These are phyloP conservation scores for Ara ararauna DNA, from an alignment of 2,797 vertebrate genomes.

Conservation along the genomic window DNA sequence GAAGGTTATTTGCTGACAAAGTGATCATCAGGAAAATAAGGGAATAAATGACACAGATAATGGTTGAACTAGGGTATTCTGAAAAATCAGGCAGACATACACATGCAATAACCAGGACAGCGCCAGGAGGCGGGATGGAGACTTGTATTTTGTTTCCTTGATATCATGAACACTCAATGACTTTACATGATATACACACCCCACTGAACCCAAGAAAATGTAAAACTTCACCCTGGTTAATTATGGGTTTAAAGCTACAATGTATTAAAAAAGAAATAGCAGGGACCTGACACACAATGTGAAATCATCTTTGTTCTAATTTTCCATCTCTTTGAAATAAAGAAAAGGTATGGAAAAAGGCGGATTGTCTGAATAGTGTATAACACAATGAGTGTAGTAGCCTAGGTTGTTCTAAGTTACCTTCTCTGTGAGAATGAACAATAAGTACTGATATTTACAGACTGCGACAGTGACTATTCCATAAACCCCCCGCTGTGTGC, in stretches of 20 bases:
- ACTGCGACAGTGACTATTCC: neutral
- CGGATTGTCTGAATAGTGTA: neutral
- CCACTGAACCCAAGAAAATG: neutral
- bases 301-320: neutral
- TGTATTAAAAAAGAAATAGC: neutral
- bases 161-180: neutral
- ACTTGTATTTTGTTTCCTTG: neutral
- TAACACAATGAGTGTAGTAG: neutral
- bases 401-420: neutral
- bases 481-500: neutral
- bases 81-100: neutral
- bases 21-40: neutral
- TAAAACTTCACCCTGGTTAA: neutral
- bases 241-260: neutral
- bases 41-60: neutral
- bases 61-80: neutral
- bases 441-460: neutral
- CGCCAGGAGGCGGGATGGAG: neutral
- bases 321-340: neutral
- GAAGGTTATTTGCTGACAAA: neutral
- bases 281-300: neutral
- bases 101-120: neutral
- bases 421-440: neutral
- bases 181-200: neutral
- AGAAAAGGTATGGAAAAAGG: neutral